phyloP scores from a whole-genome alignment of 2,797 vertebrate species.

The Vipera latastei region DNA sequence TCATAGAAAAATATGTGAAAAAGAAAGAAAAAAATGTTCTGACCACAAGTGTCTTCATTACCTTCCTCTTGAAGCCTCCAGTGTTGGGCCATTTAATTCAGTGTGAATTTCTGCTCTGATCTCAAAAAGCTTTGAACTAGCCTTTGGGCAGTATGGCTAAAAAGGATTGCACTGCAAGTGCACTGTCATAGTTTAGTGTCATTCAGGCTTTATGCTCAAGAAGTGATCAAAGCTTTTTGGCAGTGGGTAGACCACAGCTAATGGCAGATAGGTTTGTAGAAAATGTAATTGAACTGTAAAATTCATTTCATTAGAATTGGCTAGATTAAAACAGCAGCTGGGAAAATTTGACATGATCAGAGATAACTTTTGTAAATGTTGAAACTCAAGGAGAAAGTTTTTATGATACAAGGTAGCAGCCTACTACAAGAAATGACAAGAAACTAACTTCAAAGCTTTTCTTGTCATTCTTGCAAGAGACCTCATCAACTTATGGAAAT shows the following conservation, averaged over 20 bases:
- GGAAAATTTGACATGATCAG: slow-evolving; percentile 1
- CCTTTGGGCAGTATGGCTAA: not conserved
- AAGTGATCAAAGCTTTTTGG: not conserved
- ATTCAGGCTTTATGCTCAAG: not conserved
- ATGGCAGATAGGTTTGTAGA: not conserved
- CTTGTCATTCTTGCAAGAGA: not conserved
- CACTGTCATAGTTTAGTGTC: not conserved
- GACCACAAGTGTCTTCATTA: not conserved
- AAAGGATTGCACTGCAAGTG: not conserved
- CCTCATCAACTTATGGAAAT: not conserved
- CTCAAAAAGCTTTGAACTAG: not conserved
- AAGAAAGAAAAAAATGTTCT: not conserved
- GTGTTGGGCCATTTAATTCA: not conserved
- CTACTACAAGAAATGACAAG: not conserved
- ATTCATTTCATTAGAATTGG: not conserved
- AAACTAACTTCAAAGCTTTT: not conserved
- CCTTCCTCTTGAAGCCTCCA: not conserved
- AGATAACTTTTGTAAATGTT: slow-evolving; percentile 10
- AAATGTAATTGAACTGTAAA: slow-evolving; percentile 9
- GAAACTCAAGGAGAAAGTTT: not conserved
- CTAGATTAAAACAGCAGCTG: not conserved
- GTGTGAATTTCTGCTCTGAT: not conserved
- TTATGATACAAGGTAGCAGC: not conserved
- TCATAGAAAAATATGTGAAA: not conserved
- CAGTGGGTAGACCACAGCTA: not conserved